These are phyloP conservation scores for Listrodromus nycthemerus DNA, from an alignment of 2,888 invertebrate species.

Conservation along the genomic window DNA sequence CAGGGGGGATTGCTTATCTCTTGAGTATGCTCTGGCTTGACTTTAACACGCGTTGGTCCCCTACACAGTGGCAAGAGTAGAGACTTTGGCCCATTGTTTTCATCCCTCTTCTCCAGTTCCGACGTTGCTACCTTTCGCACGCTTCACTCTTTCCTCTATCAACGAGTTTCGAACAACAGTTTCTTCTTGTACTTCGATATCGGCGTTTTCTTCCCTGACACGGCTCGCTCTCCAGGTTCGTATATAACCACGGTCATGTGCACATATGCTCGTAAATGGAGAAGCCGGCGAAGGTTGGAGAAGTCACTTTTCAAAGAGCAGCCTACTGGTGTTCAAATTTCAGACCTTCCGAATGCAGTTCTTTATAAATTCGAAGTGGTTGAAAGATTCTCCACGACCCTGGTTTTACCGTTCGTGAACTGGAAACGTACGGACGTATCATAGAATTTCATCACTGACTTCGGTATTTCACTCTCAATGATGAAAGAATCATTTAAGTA, in stretches of 20 bases:
- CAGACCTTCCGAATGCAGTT: not conserved
- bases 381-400: not conserved
- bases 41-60: conserved; percentile 49
- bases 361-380: not conserved
- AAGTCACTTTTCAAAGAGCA: not conserved
- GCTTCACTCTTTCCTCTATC: conserved; percentile 11
- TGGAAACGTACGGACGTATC: not conserved
- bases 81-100: conserved; percentile 56
- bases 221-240: not conserved
- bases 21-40: conserved; percentile 57
- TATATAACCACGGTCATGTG: not conserved
- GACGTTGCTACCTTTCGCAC: conserved; percentile 4
- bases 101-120: conserved; percentile 9
- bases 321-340: not conserved
- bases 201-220: conserved; percentile 21
- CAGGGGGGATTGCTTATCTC: conserved; percentile 57
- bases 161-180: conserved; percentile 39
- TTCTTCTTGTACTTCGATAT: conserved; percentile 41
- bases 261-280: not conserved
- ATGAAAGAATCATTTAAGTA: not conserved
- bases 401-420: not conserved
- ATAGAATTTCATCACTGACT: not conserved
- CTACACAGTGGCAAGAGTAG: conserved; percentile 34
- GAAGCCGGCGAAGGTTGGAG: not conserved
- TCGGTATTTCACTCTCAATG: not conserved